phyloP scores from a whole-genome alignment of 2,888 invertebrate species.

The Aporophyla lueneburgensis region DNA sequence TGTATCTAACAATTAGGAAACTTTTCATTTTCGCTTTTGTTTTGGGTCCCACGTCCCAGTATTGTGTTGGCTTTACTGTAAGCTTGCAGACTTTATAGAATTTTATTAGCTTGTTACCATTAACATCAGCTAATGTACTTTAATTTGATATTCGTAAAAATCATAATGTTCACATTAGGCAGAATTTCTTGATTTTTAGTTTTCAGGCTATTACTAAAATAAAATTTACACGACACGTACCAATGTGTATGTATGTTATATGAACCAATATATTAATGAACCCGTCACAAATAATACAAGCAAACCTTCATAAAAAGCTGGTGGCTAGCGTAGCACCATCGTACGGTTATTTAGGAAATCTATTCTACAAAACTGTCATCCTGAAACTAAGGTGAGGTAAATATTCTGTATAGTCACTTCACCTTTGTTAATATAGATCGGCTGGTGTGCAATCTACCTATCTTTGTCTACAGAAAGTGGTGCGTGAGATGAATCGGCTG shows the following conservation, averaged over 20 bases:
- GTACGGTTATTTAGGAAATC: not conserved
- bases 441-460: not conserved
- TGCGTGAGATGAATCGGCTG: slow-evolving; percentile 94
- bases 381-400: not conserved
- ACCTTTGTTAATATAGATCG: too few relatives aligned
- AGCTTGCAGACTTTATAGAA: not conserved
- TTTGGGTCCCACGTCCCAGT: not conserved
- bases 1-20: too few relatives aligned
- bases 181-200: not conserved
- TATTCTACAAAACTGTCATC: not conserved
- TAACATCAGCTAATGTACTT: not conserved
- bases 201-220: too few relatives aligned
- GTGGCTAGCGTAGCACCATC: slow-evolving; percentile 16
- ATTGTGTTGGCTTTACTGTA: not conserved
- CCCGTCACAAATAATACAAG: not conserved
- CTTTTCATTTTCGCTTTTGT: not conserved
- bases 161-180: too few relatives aligned
- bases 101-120: not conserved
- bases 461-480: slow-evolving; percentile 90
- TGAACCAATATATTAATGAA: too few relatives aligned
- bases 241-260: too few relatives aligned
- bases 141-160: not conserved
- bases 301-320: slow-evolving; percentile 3
- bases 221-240: too few relatives aligned
- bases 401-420: too few relatives aligned